phyloP scores from a whole-genome alignment of 2,797 vertebrate species.

The Protosalanx chinensis region DNA sequence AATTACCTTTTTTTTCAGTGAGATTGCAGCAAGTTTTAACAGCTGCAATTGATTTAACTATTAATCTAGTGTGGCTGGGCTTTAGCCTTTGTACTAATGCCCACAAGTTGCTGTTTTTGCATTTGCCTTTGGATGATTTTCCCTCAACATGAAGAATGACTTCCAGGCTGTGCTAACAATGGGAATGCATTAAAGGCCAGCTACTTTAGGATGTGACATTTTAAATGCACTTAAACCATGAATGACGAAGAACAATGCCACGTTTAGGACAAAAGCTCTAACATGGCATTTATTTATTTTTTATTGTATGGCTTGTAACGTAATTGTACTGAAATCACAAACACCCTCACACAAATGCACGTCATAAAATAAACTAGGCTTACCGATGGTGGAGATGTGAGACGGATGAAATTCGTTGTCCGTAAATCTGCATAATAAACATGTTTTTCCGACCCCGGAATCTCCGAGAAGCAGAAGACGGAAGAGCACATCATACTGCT shows the following conservation, averaged over 20 bases:
- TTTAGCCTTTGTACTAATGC: too few relatives aligned
- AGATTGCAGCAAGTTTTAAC: too few relatives aligned
- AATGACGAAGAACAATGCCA: not conserved
- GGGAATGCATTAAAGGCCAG: too few relatives aligned
- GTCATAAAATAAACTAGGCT: slow-evolving; percentile 49
- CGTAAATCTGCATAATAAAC: slow-evolving; percentile 95
- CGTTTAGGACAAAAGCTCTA: not conserved
- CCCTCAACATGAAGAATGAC: too few relatives aligned
- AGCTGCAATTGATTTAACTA: too few relatives aligned
- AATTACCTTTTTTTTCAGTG: too few relatives aligned
- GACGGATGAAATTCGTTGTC: slow-evolving; percentile 98
- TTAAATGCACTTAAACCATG: too few relatives aligned
- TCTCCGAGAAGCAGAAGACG: slow-evolving; percentile 94
- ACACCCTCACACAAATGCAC: not conserved
- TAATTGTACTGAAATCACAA: not conserved
- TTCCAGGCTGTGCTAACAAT: too few relatives aligned
- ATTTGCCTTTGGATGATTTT: too few relatives aligned
- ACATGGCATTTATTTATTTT: not conserved
- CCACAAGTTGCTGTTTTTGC: too few relatives aligned
- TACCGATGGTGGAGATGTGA: slow-evolving; percentile 98
- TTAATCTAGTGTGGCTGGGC: too few relatives aligned
- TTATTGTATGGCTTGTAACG: not conserved
- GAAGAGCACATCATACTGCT: slow-evolving; percentile 97
- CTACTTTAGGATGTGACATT: too few relatives aligned
- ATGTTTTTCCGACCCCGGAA: slow-evolving; percentile 97